These are phyloP conservation scores for Eupeodes corollae DNA, from an alignment of 1,140 invertebrate genomes.

Conservation along the genomic window DNA sequence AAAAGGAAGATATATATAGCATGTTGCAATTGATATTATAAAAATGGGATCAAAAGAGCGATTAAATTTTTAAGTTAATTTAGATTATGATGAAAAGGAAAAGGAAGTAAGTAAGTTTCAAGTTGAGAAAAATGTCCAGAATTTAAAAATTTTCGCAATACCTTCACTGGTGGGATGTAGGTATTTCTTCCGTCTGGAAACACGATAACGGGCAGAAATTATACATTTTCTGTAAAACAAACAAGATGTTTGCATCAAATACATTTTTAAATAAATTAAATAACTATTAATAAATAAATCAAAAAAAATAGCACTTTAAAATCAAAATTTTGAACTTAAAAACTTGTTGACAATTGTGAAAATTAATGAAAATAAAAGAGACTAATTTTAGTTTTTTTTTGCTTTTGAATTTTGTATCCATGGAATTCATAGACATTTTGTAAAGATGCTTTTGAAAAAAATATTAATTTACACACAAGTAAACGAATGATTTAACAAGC, in stretches of 20 bases:
- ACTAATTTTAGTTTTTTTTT: too few species aligned
- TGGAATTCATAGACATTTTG: too few species aligned
- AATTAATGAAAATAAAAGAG: too few species aligned
- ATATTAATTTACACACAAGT: too few species aligned
- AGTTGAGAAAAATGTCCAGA: background rate
- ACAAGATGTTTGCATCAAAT: background rate
- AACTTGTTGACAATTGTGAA: too few species aligned
- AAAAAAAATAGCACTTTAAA: too few species aligned
- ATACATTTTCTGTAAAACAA: background rate
- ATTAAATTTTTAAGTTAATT: conserved; percentile 1
- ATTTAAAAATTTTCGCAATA: background rate
- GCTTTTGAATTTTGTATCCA: too few species aligned
- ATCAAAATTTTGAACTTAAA: too few species aligned
- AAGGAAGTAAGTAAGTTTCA: background rate
- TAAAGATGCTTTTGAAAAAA: too few species aligned
- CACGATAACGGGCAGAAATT: background rate
- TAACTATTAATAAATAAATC: too few species aligned
- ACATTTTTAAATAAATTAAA: background rate
- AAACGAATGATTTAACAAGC: too few species aligned
- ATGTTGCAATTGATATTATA: background rate
- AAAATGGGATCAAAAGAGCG: background rate
- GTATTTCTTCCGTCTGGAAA: background rate
- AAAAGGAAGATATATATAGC: background rate
- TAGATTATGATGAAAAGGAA: background rate
- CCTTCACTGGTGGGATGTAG: background rate